Conservation (phyloP, 2,888 invertebrate species). For the Ctenicera cuprea region DNA sequence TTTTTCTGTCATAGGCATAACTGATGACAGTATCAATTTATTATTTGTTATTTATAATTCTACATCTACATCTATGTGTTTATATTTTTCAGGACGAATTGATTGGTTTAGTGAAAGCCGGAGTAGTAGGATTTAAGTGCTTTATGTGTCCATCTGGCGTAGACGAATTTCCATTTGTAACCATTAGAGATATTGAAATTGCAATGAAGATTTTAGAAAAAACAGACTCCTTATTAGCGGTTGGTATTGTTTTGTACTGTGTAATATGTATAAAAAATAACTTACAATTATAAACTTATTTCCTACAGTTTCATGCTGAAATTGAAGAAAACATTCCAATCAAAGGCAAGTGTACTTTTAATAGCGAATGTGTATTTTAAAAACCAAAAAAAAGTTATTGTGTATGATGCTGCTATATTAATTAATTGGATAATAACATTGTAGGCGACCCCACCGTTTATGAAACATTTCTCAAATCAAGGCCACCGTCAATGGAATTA, state of each 20-base stretch:
- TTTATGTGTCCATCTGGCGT: constrained; percentile 82
- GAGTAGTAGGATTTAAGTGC: constrained; percentile 85
- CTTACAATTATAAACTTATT: constrained; percentile 15
- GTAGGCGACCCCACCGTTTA: constrained; percentile 76
- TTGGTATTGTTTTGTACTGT: constrained; percentile 66
- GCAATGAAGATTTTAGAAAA: constrained; percentile 77
- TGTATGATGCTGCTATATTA: too few relatives aligned
- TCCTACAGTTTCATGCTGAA: constrained; percentile 83
- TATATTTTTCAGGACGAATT: constrained; percentile 74
- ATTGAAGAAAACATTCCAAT: constrained; percentile 71
- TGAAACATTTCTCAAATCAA: constrained; percentile 78
- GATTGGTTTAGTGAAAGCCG: constrained; percentile 76
- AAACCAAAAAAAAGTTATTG: too few relatives aligned
- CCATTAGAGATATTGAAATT: constrained; percentile 74
- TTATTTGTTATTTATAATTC: too few relatives aligned
- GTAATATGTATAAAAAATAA: neutral
- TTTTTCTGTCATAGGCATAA: too few relatives aligned
- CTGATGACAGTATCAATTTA: too few relatives aligned
- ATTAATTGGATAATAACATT: constrained; percentile 20
- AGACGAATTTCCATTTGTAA: constrained; percentile 81
- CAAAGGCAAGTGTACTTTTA: constrained; percentile 25
- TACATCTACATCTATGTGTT: too few relatives aligned
- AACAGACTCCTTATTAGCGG: constrained; percentile 79
- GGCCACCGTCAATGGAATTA: constrained; percentile 81
- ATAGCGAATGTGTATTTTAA: too few relatives aligned